These are phyloP conservation scores for Odocoileus virginianus DNA, from an alignment of 2,113 vertebrate species.

Conservation along the genomic window DNA sequence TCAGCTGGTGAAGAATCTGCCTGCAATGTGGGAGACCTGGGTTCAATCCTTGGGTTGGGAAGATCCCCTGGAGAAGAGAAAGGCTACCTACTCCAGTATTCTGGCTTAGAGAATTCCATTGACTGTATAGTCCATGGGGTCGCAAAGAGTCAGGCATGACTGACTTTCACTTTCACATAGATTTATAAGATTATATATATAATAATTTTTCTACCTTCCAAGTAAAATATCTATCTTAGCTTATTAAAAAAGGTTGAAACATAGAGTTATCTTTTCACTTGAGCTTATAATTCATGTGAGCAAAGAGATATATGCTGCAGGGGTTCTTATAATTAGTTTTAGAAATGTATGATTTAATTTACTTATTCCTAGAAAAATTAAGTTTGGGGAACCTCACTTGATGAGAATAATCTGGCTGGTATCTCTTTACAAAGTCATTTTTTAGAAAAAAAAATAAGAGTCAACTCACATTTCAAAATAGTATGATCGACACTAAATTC, in stretches of 20 bases:
- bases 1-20: not conserved
- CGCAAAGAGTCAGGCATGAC: fast-evolving
- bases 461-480: not conserved
- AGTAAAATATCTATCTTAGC: not conserved
- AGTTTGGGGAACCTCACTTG: not conserved
- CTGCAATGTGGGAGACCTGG: not conserved
- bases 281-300: not conserved
- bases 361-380: not conserved
- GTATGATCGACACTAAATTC: not conserved
- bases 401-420: not conserved
- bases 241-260: not conserved
- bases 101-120: not conserved
- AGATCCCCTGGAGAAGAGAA: not conserved
- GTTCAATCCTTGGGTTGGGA: not conserved
- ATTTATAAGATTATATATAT: not conserved
- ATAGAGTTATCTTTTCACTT: not conserved
- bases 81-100: not conserved
- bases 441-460: not conserved
- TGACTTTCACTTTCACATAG: not conserved
- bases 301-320: not conserved
- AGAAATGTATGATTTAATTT: not conserved
- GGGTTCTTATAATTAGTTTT: not conserved
- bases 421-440: not conserved
- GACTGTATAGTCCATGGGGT: not conserved
- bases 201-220: not conserved